Conservation (phyloP, 2,888 invertebrate species). For the Oscheius myriophilus region DNA sequence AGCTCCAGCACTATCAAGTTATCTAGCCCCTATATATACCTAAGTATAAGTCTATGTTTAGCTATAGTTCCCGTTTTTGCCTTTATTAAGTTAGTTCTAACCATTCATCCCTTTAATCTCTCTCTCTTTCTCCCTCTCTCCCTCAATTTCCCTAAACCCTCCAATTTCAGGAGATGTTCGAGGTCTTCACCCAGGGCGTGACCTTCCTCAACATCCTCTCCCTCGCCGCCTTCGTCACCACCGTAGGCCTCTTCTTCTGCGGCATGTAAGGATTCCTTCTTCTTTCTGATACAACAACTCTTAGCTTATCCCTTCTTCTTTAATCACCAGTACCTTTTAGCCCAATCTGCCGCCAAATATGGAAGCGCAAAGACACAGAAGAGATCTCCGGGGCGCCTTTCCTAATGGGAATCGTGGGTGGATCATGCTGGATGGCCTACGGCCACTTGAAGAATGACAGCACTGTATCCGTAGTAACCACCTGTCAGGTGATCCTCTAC, state of each 20-base stretch:
- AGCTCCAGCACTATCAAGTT: too few relatives aligned
- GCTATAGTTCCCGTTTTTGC: too few relatives aligned
- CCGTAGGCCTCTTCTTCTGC: slow-evolving; percentile 85
- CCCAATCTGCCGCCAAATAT: slow-evolving; percentile 70
- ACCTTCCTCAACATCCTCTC: slow-evolving; percentile 67
- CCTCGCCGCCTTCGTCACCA: slow-evolving; percentile 79
- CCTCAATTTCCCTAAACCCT: too few relatives aligned
- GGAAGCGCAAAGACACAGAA: slow-evolving; percentile 69
- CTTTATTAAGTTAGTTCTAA: too few relatives aligned
- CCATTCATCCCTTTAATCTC: too few relatives aligned
- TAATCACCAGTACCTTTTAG: slow-evolving; percentile 45
- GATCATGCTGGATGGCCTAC: slow-evolving; percentile 68
- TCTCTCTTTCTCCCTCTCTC: too few relatives aligned
- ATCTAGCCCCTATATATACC: too few relatives aligned
- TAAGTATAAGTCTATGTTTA: too few relatives aligned
- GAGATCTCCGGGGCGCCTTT: slow-evolving; percentile 70
- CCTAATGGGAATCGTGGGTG: slow-evolving; percentile 69
- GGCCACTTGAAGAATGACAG: slow-evolving; percentile 66
- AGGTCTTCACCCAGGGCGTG: slow-evolving; percentile 66
- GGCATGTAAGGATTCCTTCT: slow-evolving; percentile 80
- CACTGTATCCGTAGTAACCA: slow-evolving; percentile 67
- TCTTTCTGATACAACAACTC: too few relatives aligned
- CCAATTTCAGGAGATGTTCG: slow-evolving; percentile 52
- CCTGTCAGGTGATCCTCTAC: slow-evolving; percentile 66
- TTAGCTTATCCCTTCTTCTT: slow-evolving; percentile 71